phyloP scores from a whole-genome alignment of 2,888 invertebrate genomes.

The Branchipolynoe longqiensis region DNA sequence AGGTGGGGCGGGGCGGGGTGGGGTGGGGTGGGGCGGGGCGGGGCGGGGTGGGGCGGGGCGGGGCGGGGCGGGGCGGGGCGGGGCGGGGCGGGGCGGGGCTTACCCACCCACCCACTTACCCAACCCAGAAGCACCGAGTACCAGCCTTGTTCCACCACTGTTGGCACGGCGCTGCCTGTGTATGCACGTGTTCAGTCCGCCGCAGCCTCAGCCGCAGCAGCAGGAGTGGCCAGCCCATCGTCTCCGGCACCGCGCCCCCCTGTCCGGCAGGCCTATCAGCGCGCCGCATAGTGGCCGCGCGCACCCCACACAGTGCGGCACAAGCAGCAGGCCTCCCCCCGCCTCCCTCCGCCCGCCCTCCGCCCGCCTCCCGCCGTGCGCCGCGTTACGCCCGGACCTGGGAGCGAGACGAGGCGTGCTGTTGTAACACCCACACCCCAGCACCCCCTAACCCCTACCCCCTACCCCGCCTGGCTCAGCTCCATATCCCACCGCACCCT shows the following conservation, averaged over 20 bases:
- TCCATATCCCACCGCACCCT: too few relatives aligned
- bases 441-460: not conserved
- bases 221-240: not conserved
- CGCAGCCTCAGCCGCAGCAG: constrained; percentile 1
- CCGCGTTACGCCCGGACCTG: too few relatives aligned
- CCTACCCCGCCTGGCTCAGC: not conserved
- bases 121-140: not conserved
- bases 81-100: not conserved
- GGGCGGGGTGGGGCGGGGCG: not conserved
- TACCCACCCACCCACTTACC: constrained; percentile 7
- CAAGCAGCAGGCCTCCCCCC: not conserved
- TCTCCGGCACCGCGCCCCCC: not conserved
- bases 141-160: constrained; percentile 10
- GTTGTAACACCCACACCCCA: too few relatives aligned
- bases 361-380: too few relatives aligned
- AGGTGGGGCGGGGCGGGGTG: not conserved
- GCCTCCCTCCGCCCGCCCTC: too few relatives aligned
- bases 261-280: not conserved
- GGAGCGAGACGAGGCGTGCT: too few relatives aligned
- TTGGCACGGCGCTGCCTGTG: constrained; percentile 6
- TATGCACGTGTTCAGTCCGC: constrained; percentile 17
- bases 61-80: not conserved
- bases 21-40: not conserved
- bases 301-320: not conserved
- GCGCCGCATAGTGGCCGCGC: not conserved